Percentiles rank a stretch among this genome's conserved stretches.
phyloP scores from a whole-genome alignment of 2,888 invertebrate species.

The Dexiosoma caninum region DNA sequence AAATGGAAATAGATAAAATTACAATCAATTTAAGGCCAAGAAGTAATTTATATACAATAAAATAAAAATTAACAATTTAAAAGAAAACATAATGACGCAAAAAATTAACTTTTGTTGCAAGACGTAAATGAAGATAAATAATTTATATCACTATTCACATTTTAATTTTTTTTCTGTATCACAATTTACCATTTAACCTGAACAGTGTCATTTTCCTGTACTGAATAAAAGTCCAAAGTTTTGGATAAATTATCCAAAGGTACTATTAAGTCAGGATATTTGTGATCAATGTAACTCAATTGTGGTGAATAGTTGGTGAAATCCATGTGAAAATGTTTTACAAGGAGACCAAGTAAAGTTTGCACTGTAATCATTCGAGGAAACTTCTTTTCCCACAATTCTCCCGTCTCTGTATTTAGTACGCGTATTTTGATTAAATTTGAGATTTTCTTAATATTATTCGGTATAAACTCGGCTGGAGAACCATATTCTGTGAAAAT shows the following conservation, averaged over 20 bases:
- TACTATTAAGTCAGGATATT: conserved; percentile 83
- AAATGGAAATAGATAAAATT: not conserved
- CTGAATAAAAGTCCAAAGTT: conserved; percentile 88
- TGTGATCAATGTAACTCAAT: conserved; percentile 79
- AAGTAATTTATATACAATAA: not conserved
- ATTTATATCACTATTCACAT: not conserved
- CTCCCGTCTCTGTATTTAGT: conserved; percentile 78
- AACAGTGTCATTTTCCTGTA: conserved; percentile 90
- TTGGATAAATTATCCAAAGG: conserved; percentile 89
- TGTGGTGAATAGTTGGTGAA: conserved; percentile 68
- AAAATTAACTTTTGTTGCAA: too few relatives aligned
- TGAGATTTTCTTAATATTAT: conserved; percentile 82
- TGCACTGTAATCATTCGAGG: conserved; percentile 88
- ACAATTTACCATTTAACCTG: conserved; percentile 81
- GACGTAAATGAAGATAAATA: not conserved
- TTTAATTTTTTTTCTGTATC: not conserved
- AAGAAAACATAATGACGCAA: not conserved
- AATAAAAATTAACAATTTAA: conserved; percentile 26
- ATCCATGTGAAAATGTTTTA: conserved; percentile 84
- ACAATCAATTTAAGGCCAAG: conserved; percentile 37
- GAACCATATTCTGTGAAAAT: conserved; percentile 87
- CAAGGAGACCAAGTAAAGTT: conserved; percentile 88
- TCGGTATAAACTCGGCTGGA: conserved; percentile 86
- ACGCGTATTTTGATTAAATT: conserved; percentile 83
- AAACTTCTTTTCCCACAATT: conserved; percentile 83